Percentiles rank a stretch among this genome's conserved stretches.
Evolutionary conservation across 2,797 vertebrate genomes (phyloP).

Genomic region (Nothura maculosa): DNA sequence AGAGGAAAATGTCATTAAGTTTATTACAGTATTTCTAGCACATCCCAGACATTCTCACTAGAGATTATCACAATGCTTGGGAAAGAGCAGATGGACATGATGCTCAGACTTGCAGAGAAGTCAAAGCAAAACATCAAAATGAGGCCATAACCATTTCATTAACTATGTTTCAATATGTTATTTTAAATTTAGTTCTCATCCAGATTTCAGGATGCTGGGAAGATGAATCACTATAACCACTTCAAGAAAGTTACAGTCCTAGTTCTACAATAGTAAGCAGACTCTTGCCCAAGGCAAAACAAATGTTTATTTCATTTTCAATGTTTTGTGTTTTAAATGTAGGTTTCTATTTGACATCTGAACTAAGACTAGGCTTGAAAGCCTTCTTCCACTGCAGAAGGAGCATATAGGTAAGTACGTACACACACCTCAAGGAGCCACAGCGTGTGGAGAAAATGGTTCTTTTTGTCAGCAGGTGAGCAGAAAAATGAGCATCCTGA

Average conservation of each 20-base stretch:
- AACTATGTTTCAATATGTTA: neutral
- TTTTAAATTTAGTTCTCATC: neutral
- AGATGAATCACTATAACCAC: neutral
- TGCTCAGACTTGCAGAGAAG: neutral
- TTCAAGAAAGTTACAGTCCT: neutral
- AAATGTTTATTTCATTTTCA: neutral
- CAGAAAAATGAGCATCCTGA: neutral
- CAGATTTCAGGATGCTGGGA: neutral
- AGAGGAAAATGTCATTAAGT: neutral
- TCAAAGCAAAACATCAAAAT: neutral
- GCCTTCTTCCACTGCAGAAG: neutral
- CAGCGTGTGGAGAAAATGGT: neutral
- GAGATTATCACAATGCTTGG: neutral
- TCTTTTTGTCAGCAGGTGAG: neutral
- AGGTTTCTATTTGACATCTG: neutral
- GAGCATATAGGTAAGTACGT: rapidly evolving
- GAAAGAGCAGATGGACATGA: neutral
- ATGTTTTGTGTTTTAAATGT: neutral
- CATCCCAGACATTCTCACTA: rapidly evolving
- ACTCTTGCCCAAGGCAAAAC: neutral
- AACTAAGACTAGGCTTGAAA: neutral
- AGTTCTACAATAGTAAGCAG: neutral
- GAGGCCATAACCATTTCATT: neutral
- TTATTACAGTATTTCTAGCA: neutral
- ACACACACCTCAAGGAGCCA: neutral